Percentiles rank a stretch among this genome's conserved stretches.
phyloP scores from a whole-genome alignment of 2,113 vertebrate species.

The Butastur rufipennis region DNA sequence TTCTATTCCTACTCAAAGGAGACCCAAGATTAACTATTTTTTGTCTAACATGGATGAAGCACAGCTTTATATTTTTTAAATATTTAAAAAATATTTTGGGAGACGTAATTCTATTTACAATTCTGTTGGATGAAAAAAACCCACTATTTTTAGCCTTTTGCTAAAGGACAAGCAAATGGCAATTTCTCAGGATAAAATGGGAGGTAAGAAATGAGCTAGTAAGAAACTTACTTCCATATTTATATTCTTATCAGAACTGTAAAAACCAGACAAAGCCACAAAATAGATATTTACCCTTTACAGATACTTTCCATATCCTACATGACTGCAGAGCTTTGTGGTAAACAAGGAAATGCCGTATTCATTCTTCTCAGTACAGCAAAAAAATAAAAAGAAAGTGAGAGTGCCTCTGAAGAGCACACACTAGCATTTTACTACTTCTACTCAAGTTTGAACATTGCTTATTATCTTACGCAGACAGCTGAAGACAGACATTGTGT shows the following conservation, averaged over 20 bases:
- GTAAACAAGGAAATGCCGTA: not conserved
- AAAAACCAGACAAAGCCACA: not conserved
- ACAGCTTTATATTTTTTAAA: not conserved
- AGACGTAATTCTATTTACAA: not conserved
- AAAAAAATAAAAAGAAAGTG: slow-evolving; percentile 6
- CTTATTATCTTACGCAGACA: slow-evolving; percentile 42
- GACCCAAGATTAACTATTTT: not conserved
- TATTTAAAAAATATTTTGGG: not conserved
- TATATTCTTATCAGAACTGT: not conserved
- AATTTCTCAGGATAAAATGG: not conserved
- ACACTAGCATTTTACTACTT: not conserved
- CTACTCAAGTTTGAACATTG: not conserved
- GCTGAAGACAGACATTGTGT: slow-evolving; percentile 36
- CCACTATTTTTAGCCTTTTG: not conserved
- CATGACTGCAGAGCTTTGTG: not conserved
- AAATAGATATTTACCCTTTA: not conserved
- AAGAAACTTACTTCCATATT: not conserved
- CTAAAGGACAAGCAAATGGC: not conserved
- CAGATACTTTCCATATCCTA: not conserved
- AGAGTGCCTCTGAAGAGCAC: not conserved
- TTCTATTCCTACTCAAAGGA: not conserved
- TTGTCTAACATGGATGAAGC: not conserved
- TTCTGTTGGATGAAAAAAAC: not conserved
- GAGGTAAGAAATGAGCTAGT: not conserved
- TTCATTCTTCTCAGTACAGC: not conserved